phyloP scores from a whole-genome alignment of 2,113 vertebrate species.

The Onychostruthus taczanowskii region DNA sequence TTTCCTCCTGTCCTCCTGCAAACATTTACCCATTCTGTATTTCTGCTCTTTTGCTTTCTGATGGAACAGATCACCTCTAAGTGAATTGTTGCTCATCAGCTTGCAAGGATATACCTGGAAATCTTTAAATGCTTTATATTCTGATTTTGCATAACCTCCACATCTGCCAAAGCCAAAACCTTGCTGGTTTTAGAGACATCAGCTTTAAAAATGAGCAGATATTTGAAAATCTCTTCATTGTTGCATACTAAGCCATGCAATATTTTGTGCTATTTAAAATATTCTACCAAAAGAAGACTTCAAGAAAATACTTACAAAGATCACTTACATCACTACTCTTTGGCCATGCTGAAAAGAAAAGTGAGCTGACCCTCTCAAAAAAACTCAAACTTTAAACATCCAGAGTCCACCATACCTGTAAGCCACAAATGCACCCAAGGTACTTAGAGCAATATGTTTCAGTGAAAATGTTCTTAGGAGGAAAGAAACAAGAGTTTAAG shows the following conservation, averaged over 20 bases:
- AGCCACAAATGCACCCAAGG: not conserved
- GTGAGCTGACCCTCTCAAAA: not conserved
- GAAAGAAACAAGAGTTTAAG: not conserved
- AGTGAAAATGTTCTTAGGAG: not conserved
- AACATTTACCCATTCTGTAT: not conserved
- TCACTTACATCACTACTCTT: not conserved
- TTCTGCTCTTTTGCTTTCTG: not conserved
- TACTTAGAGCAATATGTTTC: not conserved
- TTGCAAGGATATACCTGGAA: not conserved
- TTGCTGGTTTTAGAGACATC: not conserved
- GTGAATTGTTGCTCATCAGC: not conserved
- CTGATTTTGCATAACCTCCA: not conserved
- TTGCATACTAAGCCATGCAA: not conserved
- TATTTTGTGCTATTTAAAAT: not conserved
- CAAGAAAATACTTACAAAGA: not conserved
- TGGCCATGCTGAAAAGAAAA: not conserved
- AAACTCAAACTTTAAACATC: not conserved
- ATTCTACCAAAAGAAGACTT: not conserved
- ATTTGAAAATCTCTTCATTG: not conserved
- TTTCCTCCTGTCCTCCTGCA: not conserved
- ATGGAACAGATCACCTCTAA: not conserved
- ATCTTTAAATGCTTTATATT: not conserved
- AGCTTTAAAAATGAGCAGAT: not conserved
- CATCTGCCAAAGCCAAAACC: rapidly evolving
- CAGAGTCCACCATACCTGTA: not conserved